Percentiles rank a stretch among this genome's conserved stretches.
Conservation (phyloP, 2,888 invertebrate species). For the Hydraecia micacea region DNA sequence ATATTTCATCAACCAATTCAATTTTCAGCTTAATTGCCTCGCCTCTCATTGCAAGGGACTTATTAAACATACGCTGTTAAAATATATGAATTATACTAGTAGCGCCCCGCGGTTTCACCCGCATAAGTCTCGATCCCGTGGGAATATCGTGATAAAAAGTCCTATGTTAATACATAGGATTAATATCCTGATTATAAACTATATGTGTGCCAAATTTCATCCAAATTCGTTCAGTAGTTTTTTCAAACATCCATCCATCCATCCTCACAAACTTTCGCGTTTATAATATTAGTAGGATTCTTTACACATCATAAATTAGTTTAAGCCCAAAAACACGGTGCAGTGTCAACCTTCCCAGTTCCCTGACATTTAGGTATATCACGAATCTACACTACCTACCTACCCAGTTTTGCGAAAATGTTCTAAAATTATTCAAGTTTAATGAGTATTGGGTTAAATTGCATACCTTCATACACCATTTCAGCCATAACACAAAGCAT, state of each 20-base stretch:
- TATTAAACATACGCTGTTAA: background rate
- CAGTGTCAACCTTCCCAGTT: background rate
- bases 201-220: too few species aligned
- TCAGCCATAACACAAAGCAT: constrained; percentile 65
- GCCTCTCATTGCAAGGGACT: background rate
- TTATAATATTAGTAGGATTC: too few species aligned
- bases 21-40: background rate
- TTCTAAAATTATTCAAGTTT: background rate
- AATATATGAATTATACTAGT: background rate
- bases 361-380: background rate
- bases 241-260: too few species aligned
- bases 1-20: background rate
- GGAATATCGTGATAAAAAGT: too few species aligned
- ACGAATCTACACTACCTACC: background rate
- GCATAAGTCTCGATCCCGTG: too few species aligned
- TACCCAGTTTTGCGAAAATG: background rate
- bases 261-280: too few species aligned
- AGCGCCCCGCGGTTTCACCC: too few species aligned
- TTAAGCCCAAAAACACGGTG: background rate
- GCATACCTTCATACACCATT: constrained; percentile 57
- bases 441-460: constrained; percentile 9
- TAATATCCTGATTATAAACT: too few species aligned
- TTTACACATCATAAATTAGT: background rate
- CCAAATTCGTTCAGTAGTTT: too few species aligned
- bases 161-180: too few species aligned